Base-by-base conservation (phyloP, 2,797 vertebrate species). In the Alcedo atthis region DNA sequence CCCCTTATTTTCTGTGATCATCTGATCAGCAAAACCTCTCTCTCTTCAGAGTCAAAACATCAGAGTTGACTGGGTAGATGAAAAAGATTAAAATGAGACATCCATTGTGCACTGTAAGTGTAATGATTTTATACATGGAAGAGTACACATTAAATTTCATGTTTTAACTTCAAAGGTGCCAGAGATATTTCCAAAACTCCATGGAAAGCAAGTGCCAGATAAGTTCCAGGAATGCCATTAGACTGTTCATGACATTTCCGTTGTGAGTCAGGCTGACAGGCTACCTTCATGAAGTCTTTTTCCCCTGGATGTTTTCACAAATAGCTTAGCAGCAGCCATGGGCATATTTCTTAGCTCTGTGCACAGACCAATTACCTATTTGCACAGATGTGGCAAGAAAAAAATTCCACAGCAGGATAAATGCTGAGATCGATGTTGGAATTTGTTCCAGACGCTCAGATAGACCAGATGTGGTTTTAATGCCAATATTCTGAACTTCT, bases 231-330 rank as follows among this genome's bases (percentile, higher is more conserved):
- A 85, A 32, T 62, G 84, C 58, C 67, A 61, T 40, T 35, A 63
- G 77, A 54, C 49, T 68, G 93, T 69, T 87, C 82, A 26, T 61
- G 91, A 24, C 82, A 30, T 3, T 68, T 83, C 82, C 33, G 12
- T 9, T 46, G 84, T 90, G 92, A 90, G 89, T 93, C 95, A 96
- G 67, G 19, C 12, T 88, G 93, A 37, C 90, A 89, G 53, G n/a
- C 73, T 57, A 67, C 35, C 91, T 70, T 92, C 66, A 54, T 19
- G 40, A n/a, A 57, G 82, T 77, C 58, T 58, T 92, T 81, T 91
- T 85, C 57, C 90, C 94, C 79, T 73, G 87, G 71, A 4, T 92
- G 40, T 54, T 54, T 37, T 67, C 58, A 12, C 25, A 6, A 33
- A 5, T 51, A 21, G 54, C 68, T 75, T 87, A 91, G n/a, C n/a